phyloP scores from a whole-genome alignment of 2,888 invertebrate genomes.

The Branchipolynoe longqiensis region DNA sequence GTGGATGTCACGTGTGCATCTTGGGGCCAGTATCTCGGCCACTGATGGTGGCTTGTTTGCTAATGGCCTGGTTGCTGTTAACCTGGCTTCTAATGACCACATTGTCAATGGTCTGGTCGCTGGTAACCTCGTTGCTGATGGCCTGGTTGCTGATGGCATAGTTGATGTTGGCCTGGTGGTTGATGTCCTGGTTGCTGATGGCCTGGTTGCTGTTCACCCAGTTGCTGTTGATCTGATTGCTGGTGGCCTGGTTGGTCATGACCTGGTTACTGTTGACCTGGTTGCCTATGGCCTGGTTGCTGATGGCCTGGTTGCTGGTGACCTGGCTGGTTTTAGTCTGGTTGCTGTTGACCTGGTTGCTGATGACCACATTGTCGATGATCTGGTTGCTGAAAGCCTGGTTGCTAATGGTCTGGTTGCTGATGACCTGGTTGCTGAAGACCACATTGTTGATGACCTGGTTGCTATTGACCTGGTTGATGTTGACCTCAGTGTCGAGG shows the following conservation, averaged over 20 bases:
- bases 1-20: no score
- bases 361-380: background rate
- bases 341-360: background rate
- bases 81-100: no score
- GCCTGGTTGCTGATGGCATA: background rate
- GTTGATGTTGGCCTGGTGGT: background rate
- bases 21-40: no score
- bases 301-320: conserved; percentile 1
- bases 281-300: background rate
- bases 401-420: background rate
- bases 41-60: no score
- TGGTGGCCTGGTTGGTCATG: background rate
- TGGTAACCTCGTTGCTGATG: background rate
- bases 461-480: background rate
- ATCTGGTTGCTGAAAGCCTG: background rate
- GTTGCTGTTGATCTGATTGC: background rate
- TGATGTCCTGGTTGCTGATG: background rate
- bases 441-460: background rate
- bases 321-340: background rate
- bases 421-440: background rate
- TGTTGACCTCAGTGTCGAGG: background rate
- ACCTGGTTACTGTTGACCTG: background rate
- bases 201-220: no score
- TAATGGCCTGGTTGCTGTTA: no score
- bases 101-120: no score